Conservation (phyloP, 1,140 invertebrate genomes). For the Belonocnema kinseyi region DNA sequence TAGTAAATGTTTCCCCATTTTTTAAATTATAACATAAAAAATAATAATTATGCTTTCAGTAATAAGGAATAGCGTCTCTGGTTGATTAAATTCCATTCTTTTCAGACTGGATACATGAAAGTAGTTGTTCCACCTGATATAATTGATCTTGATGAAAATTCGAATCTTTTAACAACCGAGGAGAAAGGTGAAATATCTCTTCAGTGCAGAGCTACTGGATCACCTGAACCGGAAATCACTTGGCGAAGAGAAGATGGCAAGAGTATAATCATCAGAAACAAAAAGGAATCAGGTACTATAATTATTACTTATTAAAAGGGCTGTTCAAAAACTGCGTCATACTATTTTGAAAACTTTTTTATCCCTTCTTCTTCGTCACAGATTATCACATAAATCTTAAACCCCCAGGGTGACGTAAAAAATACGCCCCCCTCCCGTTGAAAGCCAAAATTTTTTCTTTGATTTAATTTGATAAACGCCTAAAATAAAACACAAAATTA, state of each 20-base stretch:
- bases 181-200: slow-evolving; percentile 86
- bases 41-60: not conserved
- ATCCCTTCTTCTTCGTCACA: no score
- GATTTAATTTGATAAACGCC: no score
- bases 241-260: slow-evolving; percentile 86
- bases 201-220: slow-evolving; percentile 85
- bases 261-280: slow-evolving; percentile 82
- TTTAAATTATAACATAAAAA: not conserved
- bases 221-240: slow-evolving; percentile 83
- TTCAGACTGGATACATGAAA: slow-evolving; percentile 85
- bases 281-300: slow-evolving; percentile 78
- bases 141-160: slow-evolving; percentile 75
- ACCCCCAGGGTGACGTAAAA: no score
- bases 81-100: not conserved
- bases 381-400: no score
- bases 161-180: slow-evolving; percentile 57
- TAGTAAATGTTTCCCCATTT: not conserved
- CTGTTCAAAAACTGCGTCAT: no score
- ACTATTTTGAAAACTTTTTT: no score
- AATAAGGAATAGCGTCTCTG: not conserved
- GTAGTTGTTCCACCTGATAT: slow-evolving; percentile 91
- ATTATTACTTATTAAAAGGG: no score
- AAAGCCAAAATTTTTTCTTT: no score
- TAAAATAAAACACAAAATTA: no score
- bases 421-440: no score